Conservation (phyloP, 2,888 invertebrate genomes). For the Nematopogon swammerdamellus region DNA sequence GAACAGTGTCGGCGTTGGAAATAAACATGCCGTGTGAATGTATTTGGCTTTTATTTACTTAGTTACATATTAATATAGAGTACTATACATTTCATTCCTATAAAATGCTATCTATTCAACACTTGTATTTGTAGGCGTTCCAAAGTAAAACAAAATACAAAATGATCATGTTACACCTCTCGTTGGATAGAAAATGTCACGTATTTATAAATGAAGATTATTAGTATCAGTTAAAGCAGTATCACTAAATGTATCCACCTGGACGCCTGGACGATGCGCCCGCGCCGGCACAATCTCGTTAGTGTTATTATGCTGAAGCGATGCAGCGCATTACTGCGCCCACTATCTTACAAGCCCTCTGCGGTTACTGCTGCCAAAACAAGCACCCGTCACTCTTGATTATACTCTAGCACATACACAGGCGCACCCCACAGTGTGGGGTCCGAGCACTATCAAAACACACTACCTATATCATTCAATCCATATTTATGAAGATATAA, state of each 20-base stretch:
- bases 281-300: not conserved
- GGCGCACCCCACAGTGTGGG: too few relatives aligned
- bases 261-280: not conserved
- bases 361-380: too few relatives aligned
- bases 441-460: too few relatives aligned
- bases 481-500: too few relatives aligned
- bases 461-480: too few relatives aligned
- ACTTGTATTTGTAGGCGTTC: conserved; percentile 47
- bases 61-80: conserved; percentile 49
- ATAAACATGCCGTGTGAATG: conserved; percentile 11
- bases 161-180: conserved; percentile 37
- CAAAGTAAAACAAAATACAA: conserved; percentile 48
- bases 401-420: too few relatives aligned
- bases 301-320: not conserved
- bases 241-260: conserved; percentile 43
- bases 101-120: conserved; percentile 57
- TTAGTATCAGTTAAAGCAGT: conserved; percentile 55
- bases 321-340: not conserved
- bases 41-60: conserved; percentile 55
- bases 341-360: not conserved
- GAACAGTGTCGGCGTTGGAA: not conserved
- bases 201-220: conserved; percentile 39
- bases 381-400: not conserved
- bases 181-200: conserved; percentile 53
- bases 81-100: conserved; percentile 57